A percentile compares a stretch with the other conserved stretches of the same genome.
Evolutionary conservation across 1,140 invertebrate genomes (phyloP).

Genomic region (Cydia splendana): DNA sequence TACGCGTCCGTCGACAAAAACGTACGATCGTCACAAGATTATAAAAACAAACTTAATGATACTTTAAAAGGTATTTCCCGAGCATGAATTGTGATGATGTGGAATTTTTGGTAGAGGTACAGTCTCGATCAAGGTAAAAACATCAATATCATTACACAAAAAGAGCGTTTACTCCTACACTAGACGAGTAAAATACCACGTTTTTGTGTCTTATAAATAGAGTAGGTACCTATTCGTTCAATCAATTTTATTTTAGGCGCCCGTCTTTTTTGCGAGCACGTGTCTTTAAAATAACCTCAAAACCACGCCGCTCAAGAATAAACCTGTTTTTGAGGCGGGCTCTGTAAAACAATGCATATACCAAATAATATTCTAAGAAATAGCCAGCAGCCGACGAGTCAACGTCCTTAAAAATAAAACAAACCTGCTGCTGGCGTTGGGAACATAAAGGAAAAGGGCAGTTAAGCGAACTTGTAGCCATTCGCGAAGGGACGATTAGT

Average conservation of each 20-base stretch:
- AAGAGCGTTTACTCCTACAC: not conserved
- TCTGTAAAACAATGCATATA: not conserved
- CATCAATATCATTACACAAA: not conserved
- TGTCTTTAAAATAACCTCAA: conserved; percentile 8
- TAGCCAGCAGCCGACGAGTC: not conserved
- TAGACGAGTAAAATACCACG: no score
- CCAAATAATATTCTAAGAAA: conserved; percentile 2
- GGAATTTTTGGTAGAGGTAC: not conserved
- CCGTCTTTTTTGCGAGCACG: not conserved
- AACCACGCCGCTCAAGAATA: not conserved
- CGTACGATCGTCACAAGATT: not conserved
- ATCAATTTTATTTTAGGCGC: not conserved
- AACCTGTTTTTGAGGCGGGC: not conserved
- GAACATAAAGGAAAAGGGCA: conserved; percentile 8
- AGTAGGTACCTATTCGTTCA: not conserved
- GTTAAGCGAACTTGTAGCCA: not conserved
- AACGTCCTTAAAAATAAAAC: conserved; percentile 12
- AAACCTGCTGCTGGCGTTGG: not conserved
- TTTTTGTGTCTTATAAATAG: not conserved
- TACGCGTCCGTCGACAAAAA: conserved; percentile 10
- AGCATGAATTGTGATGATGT: not conserved
- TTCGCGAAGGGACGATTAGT: not conserved
- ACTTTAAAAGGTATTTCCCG: not conserved
- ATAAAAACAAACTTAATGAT: conserved; percentile 2
- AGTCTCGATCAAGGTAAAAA: not conserved